Evolutionary conservation across 1,140 invertebrate genomes (phyloP), one percentile per base, ranked within the genome.

Genomic region (Mamestra configurata): DNA sequence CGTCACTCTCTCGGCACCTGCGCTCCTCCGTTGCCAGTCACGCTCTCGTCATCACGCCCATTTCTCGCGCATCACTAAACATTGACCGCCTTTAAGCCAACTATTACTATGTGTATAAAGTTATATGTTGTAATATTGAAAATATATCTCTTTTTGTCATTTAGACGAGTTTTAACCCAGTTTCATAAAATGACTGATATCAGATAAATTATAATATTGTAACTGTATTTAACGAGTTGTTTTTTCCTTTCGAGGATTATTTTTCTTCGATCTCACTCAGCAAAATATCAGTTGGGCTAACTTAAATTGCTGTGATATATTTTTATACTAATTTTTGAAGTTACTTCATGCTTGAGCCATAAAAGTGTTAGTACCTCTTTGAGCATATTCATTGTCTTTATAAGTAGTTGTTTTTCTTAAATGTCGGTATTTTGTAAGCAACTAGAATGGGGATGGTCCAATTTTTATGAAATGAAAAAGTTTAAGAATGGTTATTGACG

Each of bases 251-350:
- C 79, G 76, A 84, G 84, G 81, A 84, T 77, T 78, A 85, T 86
- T 85, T 79, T 85, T 91, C 86, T 89, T 87, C 85, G 92, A 93
- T 93, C 90, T 92, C 91, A 88, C 82, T 83, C 64, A 82, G 76
- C 61, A 81, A 85, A 85, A 78, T 83, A 88, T 86, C 82, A 81
- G 88, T 91, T 92, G 90, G 88, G 91, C 90, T 93, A 88, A 89
- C 76, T 79, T 75, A 92, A 93, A 93, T 93, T 93, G 89, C 92
- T 94, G 93, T 94, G 93, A 94, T 94, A 94, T 93, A 93, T 92
- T 92, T 87, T 93, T 94, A 85, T 93, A 93, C 88, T 92, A 89
- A 89, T 91, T 91, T 85, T 90, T 89, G 86, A 88, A 84, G 82
- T 85, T 86, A 88, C 82, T 85, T 88, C 88, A 84, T 84, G 87